Evolutionary conservation across 2,797 vertebrate genomes (phyloP), one percentile per base, ranked within the genome.

Genomic region (Parotocinclus haroldoi): DNA sequence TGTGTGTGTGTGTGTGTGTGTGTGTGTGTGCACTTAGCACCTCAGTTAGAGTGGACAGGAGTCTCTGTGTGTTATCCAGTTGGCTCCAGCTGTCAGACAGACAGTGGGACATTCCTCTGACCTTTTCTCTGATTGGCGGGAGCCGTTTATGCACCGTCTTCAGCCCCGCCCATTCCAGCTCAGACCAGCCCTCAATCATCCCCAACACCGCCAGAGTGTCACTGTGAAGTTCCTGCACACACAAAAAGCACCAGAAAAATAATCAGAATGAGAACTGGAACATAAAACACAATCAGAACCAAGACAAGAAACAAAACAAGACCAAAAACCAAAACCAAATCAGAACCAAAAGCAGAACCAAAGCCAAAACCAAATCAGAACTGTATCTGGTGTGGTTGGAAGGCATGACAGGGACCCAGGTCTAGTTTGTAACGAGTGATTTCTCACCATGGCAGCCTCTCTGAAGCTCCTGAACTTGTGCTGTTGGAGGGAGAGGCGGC

Each of bases 381-480:
- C n/a, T n/a, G n/a, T n/a, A n/a, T n/a, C n/a, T n/a, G n/a, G n/a
- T 27, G 2, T 27, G 27, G 27, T 27, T 27, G 27, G 5, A 27
- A 27, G 27, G 27, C 27, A 44, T 44, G n/a, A n/a, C n/a, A n/a
- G n/a, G n/a, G n/a, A n/a, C n/a, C n/a, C n/a, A n/a, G n/a, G n/a
- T n/a, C n/a, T n/a, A n/a, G n/a, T n/a, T n/a, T n/a, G 3, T 12
- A n/a, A n/a, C 3, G 12, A 9, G 45, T 12, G 45, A 13, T 13
- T n/a, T 13, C 85, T 85, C 75, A 87, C 83, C 8, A 88, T 86
- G 13, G 88, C 91, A 0, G 85, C 80, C 69, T 90, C 83, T 56
- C 83, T 90, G 77, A 94, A 93, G 1, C 86, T 85, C 74, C 84
- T 89, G 81, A 93, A 93, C 55, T 83, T 87, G 73, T 92, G 88